Base-by-base conservation (phyloP, 2,113 vertebrate genomes). In the Hemibagrus wyckioides region DNA sequence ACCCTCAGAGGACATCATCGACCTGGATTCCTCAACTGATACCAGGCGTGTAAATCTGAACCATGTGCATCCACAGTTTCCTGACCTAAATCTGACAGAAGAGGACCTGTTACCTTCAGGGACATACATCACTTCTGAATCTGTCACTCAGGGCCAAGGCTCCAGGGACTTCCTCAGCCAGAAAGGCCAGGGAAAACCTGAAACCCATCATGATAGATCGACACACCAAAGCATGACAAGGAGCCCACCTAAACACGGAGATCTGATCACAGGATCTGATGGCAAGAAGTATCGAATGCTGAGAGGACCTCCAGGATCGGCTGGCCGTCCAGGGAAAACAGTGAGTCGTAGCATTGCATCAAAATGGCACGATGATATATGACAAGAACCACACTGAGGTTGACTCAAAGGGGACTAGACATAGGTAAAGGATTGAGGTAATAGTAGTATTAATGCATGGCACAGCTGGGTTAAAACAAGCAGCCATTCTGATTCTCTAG, bases 281-380 rank as follows among this genome's bases (percentile, higher is more conserved):
- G 23, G 86, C 10, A 92, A 67, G 56, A 75, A 23, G 56, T 89
- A 90, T 61, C 90, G 23, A 0, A 17, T 94, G 83, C 91, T 93
- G 13, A 90, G 81, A 0, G 94, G 96, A n/a, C 90, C 92, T 0
- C 90, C 92, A 0, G 96, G 96, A 2, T 90, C 91, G 77, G 82
- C 88, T 0, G 96, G 96, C 30, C 93, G 90, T 0, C 93, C 87
- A 0, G 96, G 96, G 48, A 91, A 89, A 90, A 95, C 90, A 67
- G 96, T 97, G 92, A 96, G 96, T 92, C 52, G 87, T 61, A 13
- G 36, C 23, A 28, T 54, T 25, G n/a, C 25, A 54, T 80, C 33
- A 84, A 65, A 63, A 59, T 33, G 8, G 10, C 56, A 63, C 54
- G 63, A 80, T 84, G 50, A 84, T 41, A 56, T 71, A 73, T 75